Percentiles rank a stretch among this genome's conserved stretches.
phyloP scores from a whole-genome alignment of 2,888 invertebrate species.

The Digitonthophagus gazella region DNA sequence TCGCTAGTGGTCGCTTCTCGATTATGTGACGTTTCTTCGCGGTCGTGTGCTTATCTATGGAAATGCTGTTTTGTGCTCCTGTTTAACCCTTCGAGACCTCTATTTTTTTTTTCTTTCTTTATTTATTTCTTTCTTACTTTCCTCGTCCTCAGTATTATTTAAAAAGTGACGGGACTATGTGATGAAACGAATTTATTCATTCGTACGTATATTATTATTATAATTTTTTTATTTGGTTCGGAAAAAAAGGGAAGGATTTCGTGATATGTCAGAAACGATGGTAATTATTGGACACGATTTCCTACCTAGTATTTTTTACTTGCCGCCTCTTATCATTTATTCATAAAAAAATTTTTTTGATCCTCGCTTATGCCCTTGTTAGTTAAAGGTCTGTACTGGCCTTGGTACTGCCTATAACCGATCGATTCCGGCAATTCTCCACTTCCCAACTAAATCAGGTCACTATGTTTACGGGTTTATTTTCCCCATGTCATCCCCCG shows the following conservation, averaged over 20 bases:
- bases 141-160: background rate
- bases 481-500: constrained; percentile 35
- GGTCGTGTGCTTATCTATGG: constrained; percentile 15
- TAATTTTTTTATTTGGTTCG: background rate
- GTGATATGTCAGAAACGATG: constrained; percentile 3
- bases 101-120: constrained; percentile 10
- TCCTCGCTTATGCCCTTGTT: constrained; percentile 45
- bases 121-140: background rate
- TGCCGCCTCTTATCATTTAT: background rate
- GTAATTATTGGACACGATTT: constrained; percentile 10
- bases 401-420: constrained; percentile 50
- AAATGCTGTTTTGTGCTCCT: constrained; percentile 15
- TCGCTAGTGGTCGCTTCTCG: background rate
- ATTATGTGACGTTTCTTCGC: constrained; percentile 7
- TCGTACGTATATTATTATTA: constrained; percentile 14
- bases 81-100: constrained; percentile 12
- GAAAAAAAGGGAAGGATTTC: background rate
- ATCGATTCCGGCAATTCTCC: constrained; percentile 39
- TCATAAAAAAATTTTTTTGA: background rate
- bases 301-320: constrained; percentile 21
- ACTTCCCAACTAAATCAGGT: constrained; percentile 48
- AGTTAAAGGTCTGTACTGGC: constrained; percentile 50
- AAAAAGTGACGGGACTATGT: constrained; percentile 9
- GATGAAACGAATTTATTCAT: background rate
- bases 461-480: constrained; percentile 52